These are phyloP conservation scores for Bufo gargarizans DNA, from an alignment of 2,113 vertebrate genomes.

Conservation along the genomic window DNA sequence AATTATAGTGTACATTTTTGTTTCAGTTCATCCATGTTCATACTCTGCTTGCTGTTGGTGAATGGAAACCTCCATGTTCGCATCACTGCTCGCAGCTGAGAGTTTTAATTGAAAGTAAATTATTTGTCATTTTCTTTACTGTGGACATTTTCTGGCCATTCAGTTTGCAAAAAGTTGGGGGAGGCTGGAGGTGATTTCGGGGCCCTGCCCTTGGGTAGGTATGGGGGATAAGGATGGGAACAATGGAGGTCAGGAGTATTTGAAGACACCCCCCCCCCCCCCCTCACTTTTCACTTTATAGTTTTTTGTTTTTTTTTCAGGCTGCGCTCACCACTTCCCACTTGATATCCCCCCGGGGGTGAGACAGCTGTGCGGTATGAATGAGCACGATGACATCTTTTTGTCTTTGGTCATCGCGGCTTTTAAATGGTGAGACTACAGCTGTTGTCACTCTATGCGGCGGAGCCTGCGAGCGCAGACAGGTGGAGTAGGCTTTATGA, in stretches of 20 bases:
- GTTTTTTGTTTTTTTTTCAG: not conserved
- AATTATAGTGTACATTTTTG: too few relatives aligned
- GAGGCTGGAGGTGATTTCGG: too few relatives aligned
- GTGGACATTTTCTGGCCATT: too few relatives aligned
- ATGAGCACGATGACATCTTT: constrained; percentile 31
- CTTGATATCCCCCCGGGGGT: not conserved
- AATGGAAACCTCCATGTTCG: too few relatives aligned
- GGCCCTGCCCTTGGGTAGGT: too few relatives aligned
- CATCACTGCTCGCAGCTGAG: too few relatives aligned
- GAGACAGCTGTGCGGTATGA: constrained; percentile 7
- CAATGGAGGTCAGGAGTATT: not conserved
- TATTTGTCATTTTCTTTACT: too few relatives aligned
- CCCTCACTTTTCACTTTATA: not conserved
- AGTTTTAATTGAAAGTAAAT: too few relatives aligned
- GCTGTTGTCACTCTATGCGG: constrained; percentile 20
- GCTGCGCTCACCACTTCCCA: not conserved
- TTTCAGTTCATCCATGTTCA: too few relatives aligned
- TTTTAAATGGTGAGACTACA: not conserved
- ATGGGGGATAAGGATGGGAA: not conserved
- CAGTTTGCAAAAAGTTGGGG: too few relatives aligned
- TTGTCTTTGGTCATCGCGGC: constrained; percentile 6
- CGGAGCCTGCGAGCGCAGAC: not conserved
- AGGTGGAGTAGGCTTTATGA: constrained; percentile 25
- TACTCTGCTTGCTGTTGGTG: too few relatives aligned
- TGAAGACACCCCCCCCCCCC: too few relatives aligned